Conservation (phyloP, 2,113 vertebrate genomes). For the Bubo bubo region DNA sequence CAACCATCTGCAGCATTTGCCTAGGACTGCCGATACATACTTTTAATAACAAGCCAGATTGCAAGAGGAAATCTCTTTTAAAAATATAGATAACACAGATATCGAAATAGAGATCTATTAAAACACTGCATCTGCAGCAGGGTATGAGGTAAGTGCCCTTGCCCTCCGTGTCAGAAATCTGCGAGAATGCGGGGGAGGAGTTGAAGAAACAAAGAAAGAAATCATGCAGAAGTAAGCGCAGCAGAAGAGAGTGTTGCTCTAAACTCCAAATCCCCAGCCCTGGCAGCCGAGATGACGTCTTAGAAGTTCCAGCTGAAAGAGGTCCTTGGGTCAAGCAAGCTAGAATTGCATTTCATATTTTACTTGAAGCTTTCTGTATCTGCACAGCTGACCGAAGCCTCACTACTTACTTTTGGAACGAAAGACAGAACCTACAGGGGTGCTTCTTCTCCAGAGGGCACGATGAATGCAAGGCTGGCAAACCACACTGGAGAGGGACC, state of each 20-base stretch:
- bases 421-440: not conserved
- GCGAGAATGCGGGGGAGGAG: not conserved
- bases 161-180: not conserved
- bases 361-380: not conserved
- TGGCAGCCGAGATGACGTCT: not conserved
- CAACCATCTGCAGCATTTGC: slow-evolving; percentile 45
- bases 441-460: not conserved
- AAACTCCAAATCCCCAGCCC: not conserved
- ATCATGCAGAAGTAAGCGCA: not conserved
- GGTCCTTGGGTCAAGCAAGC: not conserved
- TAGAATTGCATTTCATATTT: not conserved
- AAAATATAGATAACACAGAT: not conserved
- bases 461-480: rapidly evolving
- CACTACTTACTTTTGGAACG: not conserved
- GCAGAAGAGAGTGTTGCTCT: not conserved
- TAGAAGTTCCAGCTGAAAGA: not conserved
- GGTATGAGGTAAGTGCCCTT: not conserved
- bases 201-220: slow-evolving; percentile 35
- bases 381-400: not conserved
- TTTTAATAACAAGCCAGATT: not conserved
- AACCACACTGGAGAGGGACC: not conserved
- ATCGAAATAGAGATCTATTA: not conserved
- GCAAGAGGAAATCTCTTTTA: not conserved
- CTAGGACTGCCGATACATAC: not conserved
- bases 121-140: not conserved